These are phyloP conservation scores for Barypeithes pellucidus DNA, from an alignment of 2,888 invertebrate genomes.

Conservation along the genomic window DNA sequence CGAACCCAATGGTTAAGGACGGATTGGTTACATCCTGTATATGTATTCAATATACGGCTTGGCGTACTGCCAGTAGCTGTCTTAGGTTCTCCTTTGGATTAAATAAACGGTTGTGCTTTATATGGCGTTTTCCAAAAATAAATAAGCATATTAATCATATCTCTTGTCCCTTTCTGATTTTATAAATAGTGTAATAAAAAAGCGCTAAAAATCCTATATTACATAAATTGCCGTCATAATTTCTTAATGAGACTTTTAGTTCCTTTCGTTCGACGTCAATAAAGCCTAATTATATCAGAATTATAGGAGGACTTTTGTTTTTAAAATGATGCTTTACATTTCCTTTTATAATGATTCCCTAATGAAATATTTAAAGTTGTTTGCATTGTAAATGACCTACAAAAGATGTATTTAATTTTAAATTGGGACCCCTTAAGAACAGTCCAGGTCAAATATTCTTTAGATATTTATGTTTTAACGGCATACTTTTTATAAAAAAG, in stretches of 20 bases:
- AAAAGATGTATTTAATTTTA: slow-evolving; percentile 2
- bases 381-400: slow-evolving; percentile 5
- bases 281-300: slow-evolving; percentile 3
- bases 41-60: too few relatives aligned
- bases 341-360: background rate
- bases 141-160: background rate
- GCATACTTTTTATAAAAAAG: too few relatives aligned
- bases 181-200: too few relatives aligned
- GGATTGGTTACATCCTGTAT: too few relatives aligned
- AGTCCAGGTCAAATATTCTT: background rate
- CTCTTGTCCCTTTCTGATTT: background rate
- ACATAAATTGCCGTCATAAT: slow-evolving; percentile 2
- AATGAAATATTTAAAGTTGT: slow-evolving; percentile 13
- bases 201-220: too few relatives aligned
- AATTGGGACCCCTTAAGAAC: background rate
- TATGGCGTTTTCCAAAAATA: too few relatives aligned
- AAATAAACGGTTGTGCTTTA: background rate
- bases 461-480: background rate
- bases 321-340: background rate
- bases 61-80: too few relatives aligned
- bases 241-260: background rate
- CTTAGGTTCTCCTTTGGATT: too few relatives aligned
- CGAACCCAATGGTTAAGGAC: too few relatives aligned
- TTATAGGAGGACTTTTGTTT: slow-evolving; percentile 5
- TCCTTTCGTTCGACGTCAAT: background rate